These are phyloP conservation scores for Phrynocephalus versicolor DNA, from an alignment of 2,113 vertebrate species.

Conservation along the genomic window DNA sequence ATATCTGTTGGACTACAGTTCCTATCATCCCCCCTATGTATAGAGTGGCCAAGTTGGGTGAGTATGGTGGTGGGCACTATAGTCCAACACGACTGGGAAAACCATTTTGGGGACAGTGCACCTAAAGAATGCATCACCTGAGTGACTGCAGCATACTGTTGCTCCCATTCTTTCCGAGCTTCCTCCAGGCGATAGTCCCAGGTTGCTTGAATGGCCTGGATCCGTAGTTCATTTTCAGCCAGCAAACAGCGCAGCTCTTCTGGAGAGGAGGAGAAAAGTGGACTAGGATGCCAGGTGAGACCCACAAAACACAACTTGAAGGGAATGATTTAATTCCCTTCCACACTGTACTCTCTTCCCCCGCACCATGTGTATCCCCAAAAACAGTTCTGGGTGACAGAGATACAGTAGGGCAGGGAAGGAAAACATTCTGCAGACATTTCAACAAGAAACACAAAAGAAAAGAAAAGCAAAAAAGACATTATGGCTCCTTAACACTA, in stretches of 20 bases:
- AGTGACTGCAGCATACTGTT: conserved; percentile 75
- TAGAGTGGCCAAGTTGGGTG: background rate
- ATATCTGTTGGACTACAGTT: background rate
- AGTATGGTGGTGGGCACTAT: background rate
- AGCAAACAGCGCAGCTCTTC: conserved; percentile 76
- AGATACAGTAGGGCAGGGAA: no score
- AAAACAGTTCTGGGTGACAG: no score
- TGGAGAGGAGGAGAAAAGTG: conserved; percentile 38
- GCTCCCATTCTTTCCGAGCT: conserved; percentile 82
- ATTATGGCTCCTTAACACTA: no score
- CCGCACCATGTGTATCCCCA: no score
- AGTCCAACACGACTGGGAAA: background rate
- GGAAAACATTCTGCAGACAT: no score
- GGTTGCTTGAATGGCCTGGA: conserved; percentile 71
- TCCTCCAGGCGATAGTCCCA: conserved; percentile 85
- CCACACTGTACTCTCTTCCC: no score
- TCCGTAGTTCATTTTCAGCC: conserved; percentile 78
- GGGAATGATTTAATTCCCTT: no score
- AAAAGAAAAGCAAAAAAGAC: no score
- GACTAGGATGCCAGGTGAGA: background rate
- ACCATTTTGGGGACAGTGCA: background rate
- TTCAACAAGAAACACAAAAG: no score
- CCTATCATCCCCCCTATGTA: background rate
- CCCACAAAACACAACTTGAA: background rate
- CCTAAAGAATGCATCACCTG: conserved; percentile 67